Conservation (phyloP, 2,113 vertebrate species). For the Atrichornis clamosus region DNA sequence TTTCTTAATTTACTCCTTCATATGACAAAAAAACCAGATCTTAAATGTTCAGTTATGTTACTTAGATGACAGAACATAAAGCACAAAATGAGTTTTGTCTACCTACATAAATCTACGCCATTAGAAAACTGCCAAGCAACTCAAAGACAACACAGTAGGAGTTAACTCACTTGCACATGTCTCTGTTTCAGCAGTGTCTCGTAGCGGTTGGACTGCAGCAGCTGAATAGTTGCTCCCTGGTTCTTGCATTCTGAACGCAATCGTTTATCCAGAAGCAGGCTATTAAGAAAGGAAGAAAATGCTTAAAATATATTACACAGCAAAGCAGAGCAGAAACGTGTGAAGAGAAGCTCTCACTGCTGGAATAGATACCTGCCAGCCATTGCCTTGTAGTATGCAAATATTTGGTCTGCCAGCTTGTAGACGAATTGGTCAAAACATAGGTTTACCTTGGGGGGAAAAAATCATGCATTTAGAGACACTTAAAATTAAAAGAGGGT, state of each 20-base stretch:
- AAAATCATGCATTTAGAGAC: background rate
- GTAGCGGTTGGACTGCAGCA: constrained; percentile 81
- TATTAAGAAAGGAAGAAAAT: constrained; percentile 17
- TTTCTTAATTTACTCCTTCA: background rate
- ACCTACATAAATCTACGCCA: background rate
- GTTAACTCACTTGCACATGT: constrained; percentile 83
- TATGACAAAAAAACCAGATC: background rate
- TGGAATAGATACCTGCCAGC: constrained; percentile 79
- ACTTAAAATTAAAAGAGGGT: background rate
- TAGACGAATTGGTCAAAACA: constrained; percentile 93
- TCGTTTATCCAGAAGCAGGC: constrained; percentile 86
- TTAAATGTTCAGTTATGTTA: background rate
- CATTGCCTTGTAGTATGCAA: constrained; percentile 87
- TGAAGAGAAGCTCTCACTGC: background rate
- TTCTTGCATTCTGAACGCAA: constrained; percentile 87
- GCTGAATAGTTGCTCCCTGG: constrained; percentile 81
- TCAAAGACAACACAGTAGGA: background rate
- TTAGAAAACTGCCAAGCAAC: background rate
- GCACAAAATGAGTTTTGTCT: background rate
- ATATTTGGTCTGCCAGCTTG: constrained; percentile 89
- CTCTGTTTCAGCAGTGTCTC: constrained; percentile 86
- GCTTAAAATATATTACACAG: background rate
- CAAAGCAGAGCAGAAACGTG: background rate
- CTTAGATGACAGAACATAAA: background rate
- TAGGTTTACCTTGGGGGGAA: constrained; percentile 78